phyloP scores from a whole-genome alignment of 2,797 vertebrate genomes.

The Xenentodon cancila region DNA sequence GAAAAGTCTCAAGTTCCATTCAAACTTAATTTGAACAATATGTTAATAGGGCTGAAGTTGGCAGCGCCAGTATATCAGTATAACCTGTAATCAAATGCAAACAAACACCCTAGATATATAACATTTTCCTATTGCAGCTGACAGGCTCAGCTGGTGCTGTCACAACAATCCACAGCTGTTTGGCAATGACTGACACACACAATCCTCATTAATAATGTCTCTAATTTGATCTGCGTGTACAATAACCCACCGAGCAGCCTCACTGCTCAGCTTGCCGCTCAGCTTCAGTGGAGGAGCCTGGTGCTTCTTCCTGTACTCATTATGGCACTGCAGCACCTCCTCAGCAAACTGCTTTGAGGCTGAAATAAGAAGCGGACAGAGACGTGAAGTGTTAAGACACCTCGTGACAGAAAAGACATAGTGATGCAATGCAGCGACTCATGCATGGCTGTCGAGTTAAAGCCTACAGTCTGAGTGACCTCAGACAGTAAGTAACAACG shows the following conservation, averaged over 20 bases:
- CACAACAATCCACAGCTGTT: constrained; percentile 25
- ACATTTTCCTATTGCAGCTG: constrained; percentile 22
- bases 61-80: constrained; percentile 19
- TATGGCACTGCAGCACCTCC: constrained; percentile 91
- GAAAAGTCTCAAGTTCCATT: constrained; percentile 6
- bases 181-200: constrained; percentile 36
- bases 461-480: constrained; percentile 24
- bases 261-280: constrained; percentile 89
- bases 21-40: constrained; percentile 16
- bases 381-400: constrained; percentile 19
- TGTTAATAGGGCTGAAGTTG: constrained; percentile 22
- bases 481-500: constrained; percentile 36
- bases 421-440: constrained; percentile 32
- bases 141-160: constrained; percentile 30
- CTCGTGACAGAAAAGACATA: constrained; percentile 9
- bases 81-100: constrained; percentile 11
- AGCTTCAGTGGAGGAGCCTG: constrained; percentile 91
- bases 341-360: constrained; percentile 93
- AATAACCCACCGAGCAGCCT: constrained; percentile 89
- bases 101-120: constrained; percentile 1
- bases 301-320: constrained; percentile 92
- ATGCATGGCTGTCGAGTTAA: constrained; percentile 17
- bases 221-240: constrained; percentile 45
- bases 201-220: constrained; percentile 41
- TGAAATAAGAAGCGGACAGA: constrained; percentile 48